These are phyloP conservation scores for Bradypus variegatus DNA, from an alignment of 2,797 vertebrate genomes.

Conservation along the genomic window DNA sequence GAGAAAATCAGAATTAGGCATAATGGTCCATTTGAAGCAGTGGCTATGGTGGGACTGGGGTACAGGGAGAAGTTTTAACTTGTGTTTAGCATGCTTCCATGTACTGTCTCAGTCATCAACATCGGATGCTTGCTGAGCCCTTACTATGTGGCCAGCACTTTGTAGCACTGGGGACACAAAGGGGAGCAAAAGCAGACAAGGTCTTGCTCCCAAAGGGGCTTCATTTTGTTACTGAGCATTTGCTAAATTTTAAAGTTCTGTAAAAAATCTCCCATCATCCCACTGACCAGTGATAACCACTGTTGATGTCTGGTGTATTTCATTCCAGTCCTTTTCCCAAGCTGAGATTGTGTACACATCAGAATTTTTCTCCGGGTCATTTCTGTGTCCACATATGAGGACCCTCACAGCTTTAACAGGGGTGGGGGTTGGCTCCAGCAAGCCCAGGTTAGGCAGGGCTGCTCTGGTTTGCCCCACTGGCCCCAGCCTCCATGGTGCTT, in stretches of 20 bases:
- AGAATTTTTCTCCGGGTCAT: background rate
- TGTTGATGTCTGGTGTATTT: background rate
- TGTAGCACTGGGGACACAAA: background rate
- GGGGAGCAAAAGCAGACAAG: background rate
- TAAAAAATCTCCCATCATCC: background rate
- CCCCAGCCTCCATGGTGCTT: background rate
- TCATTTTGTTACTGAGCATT: background rate
- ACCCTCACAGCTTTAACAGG: background rate
- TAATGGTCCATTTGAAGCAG: background rate
- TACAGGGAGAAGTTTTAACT: background rate
- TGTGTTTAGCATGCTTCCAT: background rate
- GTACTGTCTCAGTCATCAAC: background rate
- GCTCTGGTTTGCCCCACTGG: fast-evolving
- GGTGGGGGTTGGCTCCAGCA: background rate
- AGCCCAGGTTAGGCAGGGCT: background rate
- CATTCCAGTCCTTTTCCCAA: background rate
- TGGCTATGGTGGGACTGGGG: background rate
- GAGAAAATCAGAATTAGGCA: background rate
- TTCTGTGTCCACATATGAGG: background rate
- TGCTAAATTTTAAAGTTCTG: background rate
- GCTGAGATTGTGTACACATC: background rate
- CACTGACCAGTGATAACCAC: background rate
- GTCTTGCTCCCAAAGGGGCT: background rate
- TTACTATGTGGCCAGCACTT: background rate
- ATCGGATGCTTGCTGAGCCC: background rate